Evolutionary conservation across 1,140 invertebrate genomes (phyloP), one percentile per base, ranked within the genome.

Genomic region (Macrostomum lignano): DNA sequence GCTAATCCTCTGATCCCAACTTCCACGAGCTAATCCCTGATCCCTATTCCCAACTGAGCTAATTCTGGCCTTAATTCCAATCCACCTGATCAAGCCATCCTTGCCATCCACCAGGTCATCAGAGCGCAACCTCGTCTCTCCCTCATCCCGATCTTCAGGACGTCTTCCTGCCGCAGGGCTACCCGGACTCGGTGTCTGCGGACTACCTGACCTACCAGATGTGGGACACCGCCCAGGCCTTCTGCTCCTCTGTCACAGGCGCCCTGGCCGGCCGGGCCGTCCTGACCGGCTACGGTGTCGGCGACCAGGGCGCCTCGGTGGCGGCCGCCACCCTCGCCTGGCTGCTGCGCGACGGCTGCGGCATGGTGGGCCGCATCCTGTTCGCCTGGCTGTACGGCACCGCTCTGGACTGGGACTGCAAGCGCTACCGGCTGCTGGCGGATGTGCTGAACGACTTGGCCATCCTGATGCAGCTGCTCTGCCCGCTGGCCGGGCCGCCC

Each of bases 381-480:
- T 24, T 24, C 9, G 19, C 13, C 15, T 32, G 25, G 30, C 36
- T 41, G 46, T 51, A 25, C 48, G 77, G 74, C 24, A 66, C 65
- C 14, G 63, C 67, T 37, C 57, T 84, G 25, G 62, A 64, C 40
- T 58, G 48, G 72, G 79, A 84, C 45, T 76, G 75, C 44, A 91
- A 88, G 54, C 71, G 74, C 49, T 91, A 79, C 79, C 66, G 81
- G 55, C 51, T 93, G n/a, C 73, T 82, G 56, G 86, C 86, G 21
- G 86, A 93, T 58, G 63, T 78, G 33, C 46, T 88, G 3, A 93
- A 93, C 61, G 82, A 94, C 62, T n/a, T n/a, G n/a, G n/a, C n/a
- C n/a, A n/a, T n/a, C n/a, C n/a, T n/a, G n/a, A n/a, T n/a, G n/a
- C n/a, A n/a, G n/a, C n/a, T n/a, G n/a, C n/a, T n/a, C n/a, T n/a